Conservation (phyloP, 2,888 invertebrate genomes). For the Drosophila anomalata region DNA sequence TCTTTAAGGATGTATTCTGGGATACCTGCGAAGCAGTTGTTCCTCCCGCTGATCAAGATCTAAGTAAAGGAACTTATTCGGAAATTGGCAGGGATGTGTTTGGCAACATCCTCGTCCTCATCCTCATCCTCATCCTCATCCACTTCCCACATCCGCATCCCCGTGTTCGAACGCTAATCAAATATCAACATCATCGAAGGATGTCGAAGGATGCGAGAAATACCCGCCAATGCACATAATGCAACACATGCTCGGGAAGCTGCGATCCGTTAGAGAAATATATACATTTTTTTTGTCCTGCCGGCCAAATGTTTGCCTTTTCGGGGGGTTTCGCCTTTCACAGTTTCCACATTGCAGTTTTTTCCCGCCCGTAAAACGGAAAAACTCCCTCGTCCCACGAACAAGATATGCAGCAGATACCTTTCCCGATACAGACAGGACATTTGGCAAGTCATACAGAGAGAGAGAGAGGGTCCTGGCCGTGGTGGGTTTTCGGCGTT, state of each 20-base stretch:
- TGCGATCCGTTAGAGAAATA: slow-evolving; percentile 42
- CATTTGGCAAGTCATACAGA: slow-evolving; percentile 66
- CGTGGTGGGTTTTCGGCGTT: slow-evolving; percentile 53
- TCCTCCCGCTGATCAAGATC: slow-evolving; percentile 54
- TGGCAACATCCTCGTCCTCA: slow-evolving; percentile 20
- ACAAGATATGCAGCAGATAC: slow-evolving; percentile 11
- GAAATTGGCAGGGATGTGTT: slow-evolving; percentile 23
- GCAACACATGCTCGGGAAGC: slow-evolving; percentile 62
- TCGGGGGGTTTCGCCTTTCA: slow-evolving; percentile 41
- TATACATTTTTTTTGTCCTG: slow-evolving; percentile 2
- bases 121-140: slow-evolving; percentile 26
- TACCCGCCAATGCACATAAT: slow-evolving; percentile 62
- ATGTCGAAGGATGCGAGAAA: slow-evolving; percentile 31
- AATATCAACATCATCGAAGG: slow-evolving; percentile 56
- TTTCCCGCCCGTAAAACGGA: slow-evolving; percentile 57
- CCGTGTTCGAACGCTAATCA: slow-evolving; percentile 63
- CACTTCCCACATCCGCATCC: slow-evolving; percentile 60
- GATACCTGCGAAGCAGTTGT: slow-evolving; percentile 43
- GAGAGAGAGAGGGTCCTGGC: slow-evolving; percentile 30
- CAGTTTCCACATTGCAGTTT: slow-evolving; percentile 51
- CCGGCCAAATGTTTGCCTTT: slow-evolving; percentile 55
- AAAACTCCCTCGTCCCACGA: slow-evolving; percentile 41
- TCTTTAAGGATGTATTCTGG: background rate
- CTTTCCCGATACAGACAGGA: slow-evolving; percentile 35
- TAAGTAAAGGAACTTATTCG: slow-evolving; percentile 49